These are phyloP conservation scores for Argopecten irradians DNA, from an alignment of 1,140 invertebrate genomes.

Conservation along the genomic window DNA sequence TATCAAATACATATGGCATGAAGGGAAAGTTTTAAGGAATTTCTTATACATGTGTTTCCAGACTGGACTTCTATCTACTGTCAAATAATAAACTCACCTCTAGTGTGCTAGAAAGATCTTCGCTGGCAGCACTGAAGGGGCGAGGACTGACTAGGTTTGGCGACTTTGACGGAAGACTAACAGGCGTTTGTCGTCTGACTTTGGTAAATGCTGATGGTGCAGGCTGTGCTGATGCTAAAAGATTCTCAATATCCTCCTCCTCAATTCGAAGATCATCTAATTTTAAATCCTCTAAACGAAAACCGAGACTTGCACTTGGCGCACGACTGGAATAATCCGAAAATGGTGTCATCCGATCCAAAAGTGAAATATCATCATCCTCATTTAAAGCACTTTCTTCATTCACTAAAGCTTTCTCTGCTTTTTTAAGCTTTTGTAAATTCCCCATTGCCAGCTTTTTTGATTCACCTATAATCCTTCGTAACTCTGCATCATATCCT, in stretches of 20 bases:
- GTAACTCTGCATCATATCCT: slow-evolving; percentile 62
- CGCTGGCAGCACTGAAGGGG: not conserved
- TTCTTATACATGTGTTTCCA: no score
- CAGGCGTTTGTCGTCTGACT: slow-evolving; percentile 9
- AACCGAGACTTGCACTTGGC: slow-evolving; percentile 54
- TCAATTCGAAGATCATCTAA: slow-evolving; percentile 50
- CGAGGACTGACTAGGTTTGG: slow-evolving; percentile 24
- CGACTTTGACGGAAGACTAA: slow-evolving; percentile 23
- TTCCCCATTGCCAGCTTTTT: slow-evolving; percentile 63
- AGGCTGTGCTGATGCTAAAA: slow-evolving; percentile 45
- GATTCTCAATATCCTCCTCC: slow-evolving; percentile 46
- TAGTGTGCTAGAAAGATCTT: not conserved
- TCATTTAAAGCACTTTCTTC: slow-evolving; percentile 60
- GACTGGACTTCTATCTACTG: no score
- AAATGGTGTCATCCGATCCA: slow-evolving; percentile 42
- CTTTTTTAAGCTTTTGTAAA: slow-evolving; percentile 64
- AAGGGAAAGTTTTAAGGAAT: no score
- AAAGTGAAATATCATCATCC: slow-evolving; percentile 36
- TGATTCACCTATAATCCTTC: slow-evolving; percentile 60
- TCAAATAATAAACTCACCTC: no score
- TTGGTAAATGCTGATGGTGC: slow-evolving; percentile 33
- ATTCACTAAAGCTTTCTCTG: slow-evolving; percentile 63
- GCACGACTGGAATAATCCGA: slow-evolving; percentile 54
- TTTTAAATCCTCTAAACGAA: slow-evolving; percentile 52
- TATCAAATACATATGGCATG: no score